phyloP scores from a whole-genome alignment of 2,888 invertebrate species.

The Aquatica leii region DNA sequence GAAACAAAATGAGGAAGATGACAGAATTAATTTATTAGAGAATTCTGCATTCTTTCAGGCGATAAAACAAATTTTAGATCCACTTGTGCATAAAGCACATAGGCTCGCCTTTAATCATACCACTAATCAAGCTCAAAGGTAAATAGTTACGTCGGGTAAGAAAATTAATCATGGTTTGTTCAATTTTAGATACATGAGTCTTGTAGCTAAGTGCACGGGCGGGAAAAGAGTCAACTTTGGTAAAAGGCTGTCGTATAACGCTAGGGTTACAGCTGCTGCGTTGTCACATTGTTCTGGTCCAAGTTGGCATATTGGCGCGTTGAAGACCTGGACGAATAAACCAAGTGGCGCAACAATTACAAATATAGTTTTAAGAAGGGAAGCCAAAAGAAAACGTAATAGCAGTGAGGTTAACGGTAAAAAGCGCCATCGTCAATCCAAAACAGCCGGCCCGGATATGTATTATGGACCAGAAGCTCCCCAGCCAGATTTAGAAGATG shows the following conservation, averaged over 20 bases:
- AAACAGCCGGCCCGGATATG: neutral
- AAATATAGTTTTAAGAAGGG: neutral
- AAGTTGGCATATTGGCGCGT: neutral
- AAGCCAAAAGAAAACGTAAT: neutral
- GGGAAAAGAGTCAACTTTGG: neutral
- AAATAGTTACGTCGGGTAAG: neutral
- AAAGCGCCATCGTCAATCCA: neutral
- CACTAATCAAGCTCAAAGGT: conserved; percentile 5
- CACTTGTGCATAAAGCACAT: neutral
- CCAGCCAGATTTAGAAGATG: neutral
- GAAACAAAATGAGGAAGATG: too few relatives aligned
- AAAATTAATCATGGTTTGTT: neutral
- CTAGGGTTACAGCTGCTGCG: neutral
- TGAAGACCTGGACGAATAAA: neutral
- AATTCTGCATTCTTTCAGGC: too few relatives aligned
- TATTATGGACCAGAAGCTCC: neutral
- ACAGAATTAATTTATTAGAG: neutral
- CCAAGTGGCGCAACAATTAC: too few relatives aligned
- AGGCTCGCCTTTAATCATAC: neutral
- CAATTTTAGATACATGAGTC: neutral
- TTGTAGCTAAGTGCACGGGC: conserved; percentile 6
- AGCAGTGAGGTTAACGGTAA: neutral
- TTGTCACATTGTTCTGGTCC: neutral
- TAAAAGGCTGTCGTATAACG: neutral
- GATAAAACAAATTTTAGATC: conserved; percentile 3